Evolutionary conservation across 2,113 vertebrate species (phyloP).

Genomic region (Phalacrocorax carbo): DNA sequence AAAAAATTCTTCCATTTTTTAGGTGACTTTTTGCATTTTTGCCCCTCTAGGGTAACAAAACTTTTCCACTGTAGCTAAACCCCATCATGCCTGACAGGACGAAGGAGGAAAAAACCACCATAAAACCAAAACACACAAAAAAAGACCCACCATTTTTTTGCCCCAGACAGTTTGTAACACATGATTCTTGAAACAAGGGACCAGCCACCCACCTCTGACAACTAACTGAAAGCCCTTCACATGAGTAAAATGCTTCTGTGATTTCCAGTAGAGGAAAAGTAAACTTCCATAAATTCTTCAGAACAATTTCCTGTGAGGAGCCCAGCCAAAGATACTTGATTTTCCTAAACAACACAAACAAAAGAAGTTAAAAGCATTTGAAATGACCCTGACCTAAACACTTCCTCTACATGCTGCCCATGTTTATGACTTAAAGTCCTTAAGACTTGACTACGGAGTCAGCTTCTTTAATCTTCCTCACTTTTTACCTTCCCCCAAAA

Average conservation of each 20-base stretch:
- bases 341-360: not conserved
- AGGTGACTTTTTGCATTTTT: not conserved
- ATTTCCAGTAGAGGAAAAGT: not conserved
- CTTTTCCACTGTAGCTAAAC: rapidly evolving
- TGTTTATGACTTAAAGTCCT: not conserved
- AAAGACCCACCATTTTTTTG: not conserved
- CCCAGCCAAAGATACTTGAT: not conserved
- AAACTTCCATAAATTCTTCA: not conserved
- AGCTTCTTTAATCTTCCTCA: not conserved
- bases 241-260: rapidly evolving
- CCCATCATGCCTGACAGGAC: too few relatives aligned
- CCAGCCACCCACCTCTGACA: not conserved
- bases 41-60: rapidly evolving
- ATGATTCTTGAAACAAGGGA: not conserved
- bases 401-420: rapidly evolving
- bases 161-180: rapidly evolving
- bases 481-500: not conserved
- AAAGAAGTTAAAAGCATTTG: not conserved
- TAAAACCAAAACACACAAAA: too few relatives aligned
- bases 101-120: not conserved
- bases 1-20: rapidly evolving
- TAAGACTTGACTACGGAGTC: not conserved
- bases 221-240: too few relatives aligned
- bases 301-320: not conserved
- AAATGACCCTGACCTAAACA: not conserved